phyloP scores from a whole-genome alignment of 2,888 invertebrate genomes.

The Microplitis manilae region DNA sequence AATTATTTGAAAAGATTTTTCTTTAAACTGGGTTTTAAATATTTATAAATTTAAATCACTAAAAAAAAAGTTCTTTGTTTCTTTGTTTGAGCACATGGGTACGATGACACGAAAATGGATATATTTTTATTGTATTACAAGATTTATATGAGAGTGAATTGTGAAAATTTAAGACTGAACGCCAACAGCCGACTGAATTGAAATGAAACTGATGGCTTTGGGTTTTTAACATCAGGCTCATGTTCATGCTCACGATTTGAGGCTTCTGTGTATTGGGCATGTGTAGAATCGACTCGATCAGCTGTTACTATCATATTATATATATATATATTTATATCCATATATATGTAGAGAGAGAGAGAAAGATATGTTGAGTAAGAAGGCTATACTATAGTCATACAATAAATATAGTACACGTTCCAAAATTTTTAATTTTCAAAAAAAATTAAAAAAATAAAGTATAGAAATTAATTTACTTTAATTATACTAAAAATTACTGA shows the following conservation, averaged over 20 bases:
- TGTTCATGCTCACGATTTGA: neutral
- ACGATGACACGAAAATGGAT: neutral
- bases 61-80: too few species aligned
- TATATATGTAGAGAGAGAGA: neutral
- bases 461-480: neutral
- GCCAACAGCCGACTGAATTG: neutral
- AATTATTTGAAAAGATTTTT: too few species aligned
- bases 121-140: neutral
- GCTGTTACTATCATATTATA: neutral
- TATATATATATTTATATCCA: neutral
- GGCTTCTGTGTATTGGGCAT: neutral
- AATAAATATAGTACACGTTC: neutral
- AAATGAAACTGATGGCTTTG: neutral
- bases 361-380: neutral
- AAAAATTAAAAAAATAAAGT: neutral
- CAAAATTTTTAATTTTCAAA: neutral
- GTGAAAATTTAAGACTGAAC: neutral
- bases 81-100: neutral
- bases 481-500: too few species aligned
- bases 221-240: neutral
- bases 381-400: neutral
- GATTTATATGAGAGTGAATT: neutral
- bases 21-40: too few species aligned
- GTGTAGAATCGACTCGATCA: neutral
- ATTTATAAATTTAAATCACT: too few species aligned